These are phyloP conservation scores for Hippocampus abdominalis DNA, from an alignment of 2,113 vertebrate genomes.

Conservation along the genomic window DNA sequence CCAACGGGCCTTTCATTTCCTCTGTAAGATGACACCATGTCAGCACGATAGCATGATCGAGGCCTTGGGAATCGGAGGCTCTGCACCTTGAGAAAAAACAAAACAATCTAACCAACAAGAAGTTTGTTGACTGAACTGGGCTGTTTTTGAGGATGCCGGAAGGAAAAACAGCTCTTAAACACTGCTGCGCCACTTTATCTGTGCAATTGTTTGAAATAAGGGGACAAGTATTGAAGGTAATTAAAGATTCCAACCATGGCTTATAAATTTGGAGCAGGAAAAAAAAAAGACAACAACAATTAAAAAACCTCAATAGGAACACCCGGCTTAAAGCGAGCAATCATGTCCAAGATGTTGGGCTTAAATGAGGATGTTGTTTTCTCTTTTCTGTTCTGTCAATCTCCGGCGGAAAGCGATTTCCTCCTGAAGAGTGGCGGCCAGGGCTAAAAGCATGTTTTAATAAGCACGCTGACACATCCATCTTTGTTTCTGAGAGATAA, in stretches of 20 bases:
- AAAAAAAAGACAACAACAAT: conserved; percentile 69
- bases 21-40: conserved; percentile 65
- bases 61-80: conserved; percentile 45
- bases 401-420: conserved; percentile 71
- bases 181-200: conserved; percentile 52
- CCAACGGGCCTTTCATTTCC: conserved; percentile 70
- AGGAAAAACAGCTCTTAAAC: conserved; percentile 41
- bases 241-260: conserved; percentile 67
- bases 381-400: conserved; percentile 73
- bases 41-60: conserved; percentile 56
- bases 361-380: conserved; percentile 77
- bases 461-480: conserved; percentile 74
- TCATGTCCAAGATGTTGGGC: conserved; percentile 70
- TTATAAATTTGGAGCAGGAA: conserved; percentile 47
- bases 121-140: conserved; percentile 52
- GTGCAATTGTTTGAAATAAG: conserved; percentile 66
- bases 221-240: conserved; percentile 66
- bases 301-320: conserved; percentile 70
- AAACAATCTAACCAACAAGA: conserved; percentile 33
- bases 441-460: conserved; percentile 74
- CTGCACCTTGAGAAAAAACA: conserved; percentile 50
- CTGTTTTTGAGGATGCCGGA: conserved; percentile 38
- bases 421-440: conserved; percentile 65
- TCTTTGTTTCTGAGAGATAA: conserved; percentile 78
- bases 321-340: conserved; percentile 70